Evolutionary conservation across 2,113 vertebrate species (phyloP).

Genomic region (Piliocolobus tephrosceles): DNA sequence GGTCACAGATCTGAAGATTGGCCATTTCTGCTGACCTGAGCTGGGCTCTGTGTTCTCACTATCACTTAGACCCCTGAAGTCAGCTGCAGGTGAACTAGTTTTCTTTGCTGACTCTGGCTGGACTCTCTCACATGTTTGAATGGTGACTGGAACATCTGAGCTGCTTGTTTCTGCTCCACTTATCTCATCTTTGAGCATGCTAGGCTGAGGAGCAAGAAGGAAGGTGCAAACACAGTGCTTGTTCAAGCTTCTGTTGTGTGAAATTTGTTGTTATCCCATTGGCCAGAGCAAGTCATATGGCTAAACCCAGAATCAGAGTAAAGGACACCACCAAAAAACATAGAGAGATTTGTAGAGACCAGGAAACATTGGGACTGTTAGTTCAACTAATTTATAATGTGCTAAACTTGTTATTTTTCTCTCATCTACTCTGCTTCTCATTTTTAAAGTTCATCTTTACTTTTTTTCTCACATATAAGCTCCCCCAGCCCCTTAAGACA

Average conservation of each 20-base stretch:
- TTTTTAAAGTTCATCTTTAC: not conserved
- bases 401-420: not conserved
- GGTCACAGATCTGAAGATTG: not conserved
- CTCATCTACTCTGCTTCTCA: not conserved
- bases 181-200: not conserved
- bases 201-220: not conserved
- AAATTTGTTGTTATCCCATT: not conserved
- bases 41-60: not conserved
- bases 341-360: rapidly evolving
- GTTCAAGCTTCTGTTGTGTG: not conserved
- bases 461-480: not conserved
- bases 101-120: not conserved
- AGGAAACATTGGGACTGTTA: not conserved
- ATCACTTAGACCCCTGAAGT: not conserved
- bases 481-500: rapidly evolving
- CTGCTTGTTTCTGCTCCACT: not conserved
- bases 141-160: not conserved
- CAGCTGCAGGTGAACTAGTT: not conserved
- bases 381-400: not conserved
- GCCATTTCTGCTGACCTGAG: not conserved
- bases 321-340: not conserved
- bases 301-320: not conserved
- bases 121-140: not conserved
- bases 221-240: not conserved
- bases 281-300: not conserved